Base-by-base conservation (phyloP, 2,113 vertebrate genomes). In the Phaethon lepturus region DNA sequence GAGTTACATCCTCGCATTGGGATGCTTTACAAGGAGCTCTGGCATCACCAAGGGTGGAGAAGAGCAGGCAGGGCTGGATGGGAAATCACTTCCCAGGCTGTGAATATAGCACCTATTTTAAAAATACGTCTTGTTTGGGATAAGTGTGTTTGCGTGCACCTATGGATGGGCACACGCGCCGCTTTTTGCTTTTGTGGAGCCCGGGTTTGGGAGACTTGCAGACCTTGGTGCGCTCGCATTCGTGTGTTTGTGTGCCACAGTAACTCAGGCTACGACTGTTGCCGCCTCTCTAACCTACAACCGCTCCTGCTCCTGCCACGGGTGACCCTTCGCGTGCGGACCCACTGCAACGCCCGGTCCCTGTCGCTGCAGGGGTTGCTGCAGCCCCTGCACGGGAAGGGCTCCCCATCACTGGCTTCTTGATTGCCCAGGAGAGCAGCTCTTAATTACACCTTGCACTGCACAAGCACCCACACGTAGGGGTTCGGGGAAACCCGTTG, bases 161-260 rank as follows among this genome's bases (percentile, higher is more conserved):
- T 19, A 3, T 3, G 29, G 52, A 49, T 11, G n/a, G 38, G 18
- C 47, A 16, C 11, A 28, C 1, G 5, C 4, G 0, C 28, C 13
- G 56, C 40, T 58, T 3, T 42, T 47, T 16, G 35, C 22, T 28
- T 56, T 28, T 13, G 28, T 11, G 47, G 42, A 78, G 80, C 56
- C 33, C 0, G 1, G 20, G 16, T 35, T 6, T 29, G 81, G 31
- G 35, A 45, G 11, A 11, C 10, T 2, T 24, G 17, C 10, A 17
- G 49, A 28, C 45, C 49, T 78, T 35, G 31, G 2, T 2, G 25
- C 10, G 42, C 22, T 13, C 15, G 3, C 26, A 2, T 6, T 10
- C 8, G 22, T 15, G 40, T 29, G 35, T 28, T 13, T 13, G 31
- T 5, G 26, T 52, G 60, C 52, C 49, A 56, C 2, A 0, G 2